A percentile compares a stretch with the other conserved stretches of the same genome.
These are phyloP conservation scores for Cantharis rustica DNA, from an alignment of 2,888 invertebrate genomes.

Conservation along the genomic window DNA sequence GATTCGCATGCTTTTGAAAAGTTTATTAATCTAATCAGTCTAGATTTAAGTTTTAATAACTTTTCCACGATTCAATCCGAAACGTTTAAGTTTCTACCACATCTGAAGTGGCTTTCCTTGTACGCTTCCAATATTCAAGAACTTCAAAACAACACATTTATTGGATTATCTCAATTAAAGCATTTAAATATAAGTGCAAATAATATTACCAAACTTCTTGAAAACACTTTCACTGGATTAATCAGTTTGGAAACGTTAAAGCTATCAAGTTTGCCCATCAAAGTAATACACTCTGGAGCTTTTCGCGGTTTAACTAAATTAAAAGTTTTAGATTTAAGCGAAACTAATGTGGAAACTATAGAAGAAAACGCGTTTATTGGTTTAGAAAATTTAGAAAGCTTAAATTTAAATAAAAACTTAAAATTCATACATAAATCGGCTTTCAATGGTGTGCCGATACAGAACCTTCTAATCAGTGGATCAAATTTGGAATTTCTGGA, in stretches of 20 bases:
- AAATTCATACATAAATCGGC: background rate
- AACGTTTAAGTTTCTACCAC: background rate
- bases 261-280: background rate
- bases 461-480: background rate
- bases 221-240: constrained; percentile 7
- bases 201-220: background rate
- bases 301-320: constrained; percentile 3
- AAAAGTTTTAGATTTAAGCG: background rate
- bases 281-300: background rate
- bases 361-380: background rate
- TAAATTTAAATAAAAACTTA: background rate
- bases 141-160: constrained; percentile 7
- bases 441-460: background rate
- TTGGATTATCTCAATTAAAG: background rate
- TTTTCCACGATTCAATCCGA: background rate
- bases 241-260: background rate
- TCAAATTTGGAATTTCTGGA: background rate
- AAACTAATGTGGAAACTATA: background rate
- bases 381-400: background rate
- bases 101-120: background rate
- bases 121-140: background rate
- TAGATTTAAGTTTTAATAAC: constrained; percentile 5
- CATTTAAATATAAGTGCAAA: constrained; percentile 8
- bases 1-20: background rate
- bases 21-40: background rate